Conservation (phyloP, 2,888 invertebrate species). For the Mechanitis mazaeus region DNA sequence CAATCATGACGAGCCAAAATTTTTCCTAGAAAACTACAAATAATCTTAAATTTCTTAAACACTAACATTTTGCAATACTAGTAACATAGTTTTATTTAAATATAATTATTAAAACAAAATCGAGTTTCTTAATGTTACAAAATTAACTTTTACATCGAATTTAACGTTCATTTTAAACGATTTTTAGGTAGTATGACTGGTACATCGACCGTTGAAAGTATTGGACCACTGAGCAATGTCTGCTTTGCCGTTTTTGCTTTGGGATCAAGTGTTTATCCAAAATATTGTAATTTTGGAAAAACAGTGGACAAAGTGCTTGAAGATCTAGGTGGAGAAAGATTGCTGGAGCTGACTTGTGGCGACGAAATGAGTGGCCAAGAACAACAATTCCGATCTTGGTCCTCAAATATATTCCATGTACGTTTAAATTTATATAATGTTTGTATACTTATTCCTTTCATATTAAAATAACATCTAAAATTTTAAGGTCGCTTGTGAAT, state of each 20-base stretch:
- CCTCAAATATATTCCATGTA: slow-evolving; percentile 90
- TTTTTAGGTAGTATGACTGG: slow-evolving; percentile 82
- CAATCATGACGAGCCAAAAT: too few species aligned
- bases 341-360: slow-evolving; percentile 87
- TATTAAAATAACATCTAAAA: background rate
- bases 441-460: background rate
- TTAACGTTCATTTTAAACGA: too few species aligned
- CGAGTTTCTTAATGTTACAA: too few species aligned
- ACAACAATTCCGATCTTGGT: slow-evolving; percentile 93
- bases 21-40: too few species aligned
- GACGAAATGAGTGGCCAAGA: slow-evolving; percentile 98
- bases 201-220: slow-evolving; percentile 84
- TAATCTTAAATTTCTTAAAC: too few species aligned
- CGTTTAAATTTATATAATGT: slow-evolving; percentile 33
- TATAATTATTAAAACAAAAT: too few species aligned
- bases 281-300: slow-evolving; percentile 95
- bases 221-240: slow-evolving; percentile 92
- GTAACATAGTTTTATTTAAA: too few species aligned
- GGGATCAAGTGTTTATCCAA: slow-evolving; percentile 97
- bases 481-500: slow-evolving; percentile 88
- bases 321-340: slow-evolving; percentile 91
- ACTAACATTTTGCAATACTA: too few species aligned
- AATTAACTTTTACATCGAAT: too few species aligned
- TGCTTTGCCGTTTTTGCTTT: slow-evolving; percentile 95
- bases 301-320: slow-evolving; percentile 92